A percentile compares a stretch with the other conserved stretches of the same genome.
These are phyloP conservation scores for Oasisia sp. DNA, from an alignment of 2,888 invertebrate genomes.

Conservation along the genomic window DNA sequence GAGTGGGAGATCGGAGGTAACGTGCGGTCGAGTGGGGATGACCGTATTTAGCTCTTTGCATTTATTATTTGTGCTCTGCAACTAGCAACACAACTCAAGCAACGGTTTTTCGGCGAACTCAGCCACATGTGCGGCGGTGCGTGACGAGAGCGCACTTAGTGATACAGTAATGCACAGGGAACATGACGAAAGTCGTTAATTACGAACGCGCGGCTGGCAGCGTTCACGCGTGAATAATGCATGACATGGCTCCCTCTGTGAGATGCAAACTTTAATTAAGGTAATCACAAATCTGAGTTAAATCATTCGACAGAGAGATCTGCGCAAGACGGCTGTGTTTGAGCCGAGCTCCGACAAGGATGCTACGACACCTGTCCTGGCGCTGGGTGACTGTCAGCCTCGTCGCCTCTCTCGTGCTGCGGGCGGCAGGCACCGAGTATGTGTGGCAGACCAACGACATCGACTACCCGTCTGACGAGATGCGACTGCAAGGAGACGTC, in stretches of 20 bases:
- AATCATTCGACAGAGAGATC: background rate
- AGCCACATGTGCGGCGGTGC: background rate
- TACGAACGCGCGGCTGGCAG: background rate
- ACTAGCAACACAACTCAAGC: too few relatives aligned
- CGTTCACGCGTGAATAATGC: background rate
- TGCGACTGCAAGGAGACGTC: background rate
- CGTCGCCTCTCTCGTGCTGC: background rate
- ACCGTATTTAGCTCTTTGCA: too few relatives aligned
- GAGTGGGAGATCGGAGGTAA: too few relatives aligned
- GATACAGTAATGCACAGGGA: background rate
- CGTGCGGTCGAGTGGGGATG: too few relatives aligned
- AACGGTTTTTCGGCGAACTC: too few relatives aligned
- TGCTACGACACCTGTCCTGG: background rate
- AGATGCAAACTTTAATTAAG: background rate
- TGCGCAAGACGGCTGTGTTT: background rate
- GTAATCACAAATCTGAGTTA: background rate
- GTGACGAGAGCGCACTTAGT: too few relatives aligned
- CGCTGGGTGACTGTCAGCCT: background rate
- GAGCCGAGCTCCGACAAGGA: background rate
- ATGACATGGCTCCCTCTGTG: background rate
- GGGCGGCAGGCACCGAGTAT: background rate
- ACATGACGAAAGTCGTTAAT: background rate
- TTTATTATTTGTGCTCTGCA: too few relatives aligned
- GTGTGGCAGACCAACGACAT: slow-evolving; percentile 12
- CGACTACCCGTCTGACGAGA: background rate